Evolutionary conservation across 2,113 vertebrate species (phyloP), one percentile per base, ranked within the genome.

Genomic region (Phyllostomus hastatus): DNA sequence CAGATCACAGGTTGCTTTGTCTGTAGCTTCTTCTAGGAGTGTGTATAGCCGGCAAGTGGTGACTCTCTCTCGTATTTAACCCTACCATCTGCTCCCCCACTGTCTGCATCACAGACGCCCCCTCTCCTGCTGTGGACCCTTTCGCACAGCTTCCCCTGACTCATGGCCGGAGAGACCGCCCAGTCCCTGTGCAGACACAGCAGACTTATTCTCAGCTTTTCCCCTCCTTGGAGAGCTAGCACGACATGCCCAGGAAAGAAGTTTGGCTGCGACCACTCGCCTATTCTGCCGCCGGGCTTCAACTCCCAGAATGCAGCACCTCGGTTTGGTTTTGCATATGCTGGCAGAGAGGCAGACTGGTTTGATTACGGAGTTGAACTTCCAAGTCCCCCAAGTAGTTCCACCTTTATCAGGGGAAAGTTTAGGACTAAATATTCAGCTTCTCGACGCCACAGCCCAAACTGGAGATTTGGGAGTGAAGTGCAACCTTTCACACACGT

Each of bases 51-150:
- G 28, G 52, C 46, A 89, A 28, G 72, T 5, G 73, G n/a, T 73
- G 72, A 52, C 26, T 50, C 16, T 41, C 6, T 75, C 15, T 82
- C 15, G n/a, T 79, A 48, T 22, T 43, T 4, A 28, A 38, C 50
- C 52, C 22, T 95, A 26, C 52, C 22, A 31, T 6, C 57, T 22
- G 28, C 41, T 73, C 50, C 3, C 8, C 11, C 0, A 15, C 15
- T 5, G 4, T 16, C 12, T 35, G 10, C 22, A 2, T 12, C 12
- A n/a, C 52, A 46, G 16, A 31, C 2, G 2, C 7, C 67, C 10
- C 78, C 52, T 93, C 31, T 31, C 17, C 50, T 54, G 35, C 81
- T 61, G 17, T 0, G 4, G 22, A 70, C 38, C 24, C 64, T 33
- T 70, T 33, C 35, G 14, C 31, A 52, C 16, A 22, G 24, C 48